A percentile compares a stretch with the other conserved stretches of the same genome.
These are phyloP conservation scores for Yponomeuta cagnagella DNA, from an alignment of 2,888 invertebrate genomes.

Conservation along the genomic window DNA sequence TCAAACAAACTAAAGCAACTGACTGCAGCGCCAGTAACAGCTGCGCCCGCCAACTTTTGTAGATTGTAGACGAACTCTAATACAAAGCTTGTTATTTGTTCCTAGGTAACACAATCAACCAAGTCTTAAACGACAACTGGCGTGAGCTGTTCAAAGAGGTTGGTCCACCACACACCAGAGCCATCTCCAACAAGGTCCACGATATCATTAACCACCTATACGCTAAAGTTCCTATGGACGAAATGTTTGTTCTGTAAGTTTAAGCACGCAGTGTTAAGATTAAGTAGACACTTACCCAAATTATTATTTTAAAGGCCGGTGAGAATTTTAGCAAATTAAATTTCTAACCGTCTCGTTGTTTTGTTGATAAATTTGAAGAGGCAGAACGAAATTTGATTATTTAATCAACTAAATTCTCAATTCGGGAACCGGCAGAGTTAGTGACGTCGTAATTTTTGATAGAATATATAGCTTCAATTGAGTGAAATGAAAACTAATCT, in stretches of 20 bases:
- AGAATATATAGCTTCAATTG: no score
- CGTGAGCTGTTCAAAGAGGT: slow-evolving; percentile 26
- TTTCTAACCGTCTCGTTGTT: no score
- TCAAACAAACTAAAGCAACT: no score
- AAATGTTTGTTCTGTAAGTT: slow-evolving; percentile 19
- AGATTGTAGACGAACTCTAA: background rate
- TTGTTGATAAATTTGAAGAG: no score
- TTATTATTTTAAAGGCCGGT: background rate
- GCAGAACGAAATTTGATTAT: no score
- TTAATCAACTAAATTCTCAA: no score
- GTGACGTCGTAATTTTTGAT: no score
- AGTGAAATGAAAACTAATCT: no score
- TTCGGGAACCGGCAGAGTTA: no score
- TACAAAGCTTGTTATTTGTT: slow-evolving; percentile 8
- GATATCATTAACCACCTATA: slow-evolving; percentile 24
- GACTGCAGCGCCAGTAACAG: no score
- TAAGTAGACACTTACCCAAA: background rate
- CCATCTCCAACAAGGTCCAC: slow-evolving; percentile 23
- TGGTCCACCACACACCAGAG: slow-evolving; percentile 24
- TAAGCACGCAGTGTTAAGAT: slow-evolving; percentile 4
- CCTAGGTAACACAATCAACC: slow-evolving; percentile 27
- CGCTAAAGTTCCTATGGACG: slow-evolving; percentile 22
- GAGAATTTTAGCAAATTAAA: slow-evolving; percentile 3
- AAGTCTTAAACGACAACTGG: slow-evolving; percentile 28
- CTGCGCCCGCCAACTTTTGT: no score